These are phyloP conservation scores for Stictonetta naevosa DNA, from an alignment of 2,113 vertebrate species.

Conservation along the genomic window DNA sequence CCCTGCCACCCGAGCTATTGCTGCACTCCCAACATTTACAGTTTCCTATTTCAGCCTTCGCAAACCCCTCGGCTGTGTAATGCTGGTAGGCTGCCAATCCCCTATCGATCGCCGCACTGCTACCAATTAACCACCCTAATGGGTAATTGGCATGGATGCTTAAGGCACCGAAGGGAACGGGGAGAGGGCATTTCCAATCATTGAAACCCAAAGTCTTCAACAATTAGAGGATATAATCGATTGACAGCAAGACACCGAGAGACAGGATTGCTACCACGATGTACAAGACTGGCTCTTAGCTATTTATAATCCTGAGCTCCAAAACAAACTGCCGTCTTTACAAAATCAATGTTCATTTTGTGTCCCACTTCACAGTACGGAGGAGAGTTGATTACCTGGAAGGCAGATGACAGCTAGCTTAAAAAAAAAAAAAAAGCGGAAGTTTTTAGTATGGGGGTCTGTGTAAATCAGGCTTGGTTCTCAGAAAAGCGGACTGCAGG, in stretches of 20 bases:
- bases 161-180: not conserved
- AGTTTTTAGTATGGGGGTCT: accelerated
- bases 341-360: accelerated
- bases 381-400: not conserved
- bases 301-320: not conserved
- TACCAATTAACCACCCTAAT: not conserved
- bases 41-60: not conserved
- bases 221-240: not conserved
- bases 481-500: accelerated
- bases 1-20: not conserved
- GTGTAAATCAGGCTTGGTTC: accelerated
- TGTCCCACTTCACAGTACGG: accelerated
- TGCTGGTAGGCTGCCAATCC: not conserved
- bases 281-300: accelerated
- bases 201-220: not conserved
- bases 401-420: accelerated
- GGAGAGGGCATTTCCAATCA: not conserved
- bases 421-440: accelerated
- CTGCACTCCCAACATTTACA: not conserved
- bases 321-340: not conserved
- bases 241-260: accelerated
- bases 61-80: not conserved
- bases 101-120: not conserved
- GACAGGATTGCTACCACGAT: accelerated
- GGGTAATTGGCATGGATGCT: not conserved